phyloP scores from a whole-genome alignment of 2,797 vertebrate species.

The Coendou prehensilis region DNA sequence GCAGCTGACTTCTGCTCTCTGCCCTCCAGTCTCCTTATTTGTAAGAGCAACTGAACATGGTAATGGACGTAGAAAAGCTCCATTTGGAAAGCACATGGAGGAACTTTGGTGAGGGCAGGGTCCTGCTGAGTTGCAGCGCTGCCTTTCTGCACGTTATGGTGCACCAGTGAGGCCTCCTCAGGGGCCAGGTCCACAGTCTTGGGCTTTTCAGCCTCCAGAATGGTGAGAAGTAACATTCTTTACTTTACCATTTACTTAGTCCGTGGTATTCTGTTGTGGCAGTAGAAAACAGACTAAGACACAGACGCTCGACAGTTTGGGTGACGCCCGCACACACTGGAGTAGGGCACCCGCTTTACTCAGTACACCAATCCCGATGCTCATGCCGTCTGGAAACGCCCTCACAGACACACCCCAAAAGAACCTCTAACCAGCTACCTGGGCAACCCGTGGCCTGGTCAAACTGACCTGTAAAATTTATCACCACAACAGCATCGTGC shows the following conservation, averaged over 20 bases:
- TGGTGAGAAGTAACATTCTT: neutral
- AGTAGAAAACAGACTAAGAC: neutral
- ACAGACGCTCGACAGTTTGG: neutral
- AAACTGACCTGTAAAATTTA: neutral
- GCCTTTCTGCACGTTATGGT: neutral
- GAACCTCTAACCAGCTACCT: neutral
- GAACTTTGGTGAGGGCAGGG: fast-evolving
- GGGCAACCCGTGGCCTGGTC: neutral
- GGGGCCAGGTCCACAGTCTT: neutral
- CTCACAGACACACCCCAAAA: neutral
- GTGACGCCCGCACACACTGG: neutral
- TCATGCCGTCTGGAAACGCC: neutral
- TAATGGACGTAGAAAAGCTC: neutral
- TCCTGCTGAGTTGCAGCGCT: neutral
- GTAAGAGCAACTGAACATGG: neutral
- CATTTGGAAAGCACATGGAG: neutral
- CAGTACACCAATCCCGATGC: neutral
- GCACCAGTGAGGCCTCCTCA: no score
- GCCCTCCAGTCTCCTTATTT: neutral
- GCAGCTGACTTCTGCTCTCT: neutral
- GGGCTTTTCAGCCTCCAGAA: neutral
- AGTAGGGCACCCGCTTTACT: neutral
- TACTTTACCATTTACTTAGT: neutral
- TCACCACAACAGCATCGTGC: neutral
- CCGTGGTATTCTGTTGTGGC: neutral